Conservation (phyloP, 2,113 vertebrate species). For the Indicator indicator region DNA sequence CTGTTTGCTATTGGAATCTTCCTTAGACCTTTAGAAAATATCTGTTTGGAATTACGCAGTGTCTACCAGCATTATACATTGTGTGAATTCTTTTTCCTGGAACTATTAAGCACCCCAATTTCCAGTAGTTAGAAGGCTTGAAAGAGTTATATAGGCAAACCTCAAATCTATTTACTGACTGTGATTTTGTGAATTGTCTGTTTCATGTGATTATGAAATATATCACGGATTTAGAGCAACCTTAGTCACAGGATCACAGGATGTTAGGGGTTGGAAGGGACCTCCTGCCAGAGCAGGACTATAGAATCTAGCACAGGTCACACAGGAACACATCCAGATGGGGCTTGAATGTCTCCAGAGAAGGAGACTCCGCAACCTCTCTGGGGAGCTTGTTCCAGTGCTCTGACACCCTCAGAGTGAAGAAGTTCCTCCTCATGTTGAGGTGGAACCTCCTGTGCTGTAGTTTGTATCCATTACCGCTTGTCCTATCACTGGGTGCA, state of each 20-base stretch:
- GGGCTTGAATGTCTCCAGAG: too few species aligned
- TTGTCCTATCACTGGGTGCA: too few species aligned
- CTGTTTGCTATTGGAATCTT: neutral
- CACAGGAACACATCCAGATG: too few species aligned
- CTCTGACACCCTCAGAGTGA: too few species aligned
- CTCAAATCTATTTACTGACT: neutral
- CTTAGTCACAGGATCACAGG: neutral
- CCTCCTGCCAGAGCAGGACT: too few species aligned
- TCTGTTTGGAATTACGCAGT: neutral
- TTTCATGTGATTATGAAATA: neutral
- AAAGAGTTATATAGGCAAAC: neutral
- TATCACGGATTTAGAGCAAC: rapidly evolving
- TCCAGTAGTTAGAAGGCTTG: neutral
- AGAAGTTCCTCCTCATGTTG: too few species aligned
- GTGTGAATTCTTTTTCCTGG: neutral
- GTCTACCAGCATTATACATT: rapidly evolving
- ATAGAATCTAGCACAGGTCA: too few species aligned
- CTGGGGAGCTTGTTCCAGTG: too few species aligned
- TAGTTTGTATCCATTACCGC: too few species aligned
- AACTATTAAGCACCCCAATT: neutral
- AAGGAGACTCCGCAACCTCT: too few species aligned
- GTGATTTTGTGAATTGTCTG: neutral
- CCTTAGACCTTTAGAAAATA: neutral
- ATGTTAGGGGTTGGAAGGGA: too few species aligned
- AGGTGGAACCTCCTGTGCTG: too few species aligned